Evolutionary conservation across 1,140 invertebrate genomes (phyloP).

Genomic region (Oppia nitens): DNA sequence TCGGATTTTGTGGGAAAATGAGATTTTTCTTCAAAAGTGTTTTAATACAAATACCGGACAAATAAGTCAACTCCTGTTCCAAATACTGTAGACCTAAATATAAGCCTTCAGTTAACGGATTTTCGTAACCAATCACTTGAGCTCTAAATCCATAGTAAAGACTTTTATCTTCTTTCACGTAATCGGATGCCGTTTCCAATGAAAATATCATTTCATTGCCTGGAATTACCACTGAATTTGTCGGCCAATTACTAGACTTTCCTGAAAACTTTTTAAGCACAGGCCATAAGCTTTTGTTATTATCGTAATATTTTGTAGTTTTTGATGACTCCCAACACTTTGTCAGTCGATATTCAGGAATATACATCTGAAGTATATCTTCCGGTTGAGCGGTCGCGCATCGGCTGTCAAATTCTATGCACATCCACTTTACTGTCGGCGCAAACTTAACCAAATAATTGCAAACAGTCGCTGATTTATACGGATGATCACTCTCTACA

Average conservation of each 20-base stretch:
- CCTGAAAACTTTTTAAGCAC: conserved; percentile 51
- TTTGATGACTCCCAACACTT: not conserved
- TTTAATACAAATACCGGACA: conserved; percentile 74
- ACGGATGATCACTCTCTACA: conserved; percentile 92
- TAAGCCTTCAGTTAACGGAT: conserved; percentile 24
- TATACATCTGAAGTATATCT: conserved; percentile 72
- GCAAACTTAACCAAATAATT: conserved; percentile 83
- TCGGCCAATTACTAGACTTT: conserved; percentile 57
- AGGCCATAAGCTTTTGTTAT: conserved; percentile 39
- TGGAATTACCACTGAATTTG: conserved; percentile 64
- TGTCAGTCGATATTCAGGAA: conserved; percentile 34
- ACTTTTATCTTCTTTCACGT: conserved; percentile 74
- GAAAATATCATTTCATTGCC: conserved; percentile 87
- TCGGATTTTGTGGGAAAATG: conserved; percentile 44
- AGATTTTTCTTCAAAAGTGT: conserved; percentile 74
- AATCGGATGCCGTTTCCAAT: conserved; percentile 83
- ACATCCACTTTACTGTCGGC: conserved; percentile 68
- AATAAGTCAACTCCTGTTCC: conserved; percentile 49
- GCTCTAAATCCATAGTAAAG: conserved; percentile 69
- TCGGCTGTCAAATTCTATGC: conserved; percentile 76
- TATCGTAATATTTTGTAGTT: not conserved
- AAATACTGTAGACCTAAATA: conserved; percentile 5
- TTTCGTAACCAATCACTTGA: conserved; percentile 78
- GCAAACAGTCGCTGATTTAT: conserved; percentile 69
- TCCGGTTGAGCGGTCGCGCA: conserved; percentile 85